These are phyloP conservation scores for Channa maculata DNA, from an alignment of 2,113 vertebrate species.

Conservation along the genomic window DNA sequence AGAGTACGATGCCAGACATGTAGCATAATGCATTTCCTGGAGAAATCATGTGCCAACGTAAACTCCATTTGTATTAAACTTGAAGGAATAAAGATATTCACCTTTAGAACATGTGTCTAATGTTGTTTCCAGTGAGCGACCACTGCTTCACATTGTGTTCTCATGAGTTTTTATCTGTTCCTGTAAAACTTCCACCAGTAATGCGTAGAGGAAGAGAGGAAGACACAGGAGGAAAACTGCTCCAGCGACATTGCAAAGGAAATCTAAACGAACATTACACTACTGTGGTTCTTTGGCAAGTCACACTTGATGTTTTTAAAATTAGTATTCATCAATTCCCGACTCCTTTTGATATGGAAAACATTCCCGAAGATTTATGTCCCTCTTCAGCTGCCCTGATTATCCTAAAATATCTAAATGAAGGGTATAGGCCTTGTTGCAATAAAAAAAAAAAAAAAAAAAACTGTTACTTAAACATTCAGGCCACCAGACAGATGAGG, in stretches of 20 bases:
- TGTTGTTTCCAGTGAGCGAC: slow-evolving; percentile 50
- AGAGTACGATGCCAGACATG: too few relatives aligned
- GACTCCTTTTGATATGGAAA: slow-evolving; percentile 50
- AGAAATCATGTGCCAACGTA: too few relatives aligned
- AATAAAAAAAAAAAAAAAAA: slow-evolving; percentile 27
- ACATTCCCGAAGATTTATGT: slow-evolving; percentile 35
- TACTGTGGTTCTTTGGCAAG: neutral
- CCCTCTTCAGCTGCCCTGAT: slow-evolving; percentile 53
- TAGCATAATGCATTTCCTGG: too few relatives aligned
- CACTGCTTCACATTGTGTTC: slow-evolving; percentile 68
- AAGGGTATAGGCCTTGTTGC: slow-evolving; percentile 22
- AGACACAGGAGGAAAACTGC: slow-evolving; percentile 1
- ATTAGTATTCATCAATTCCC: slow-evolving; percentile 29
- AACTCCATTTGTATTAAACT: too few relatives aligned
- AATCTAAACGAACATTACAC: neutral
- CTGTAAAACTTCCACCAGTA: slow-evolving; percentile 38
- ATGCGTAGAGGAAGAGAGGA: slow-evolving; percentile 35
- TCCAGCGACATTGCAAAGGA: neutral
- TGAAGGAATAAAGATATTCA: slow-evolving; percentile 1
- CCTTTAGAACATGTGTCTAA: slow-evolving; percentile 70
- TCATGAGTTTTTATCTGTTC: slow-evolving; percentile 60
- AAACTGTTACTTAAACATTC: slow-evolving; percentile 50
- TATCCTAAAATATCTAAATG: slow-evolving; percentile 62
- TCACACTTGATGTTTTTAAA: slow-evolving; percentile 45
- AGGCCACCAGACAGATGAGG: slow-evolving; percentile 25